These are phyloP conservation scores for Scomber colias DNA, from an alignment of 2,113 vertebrate genomes.

Conservation along the genomic window DNA sequence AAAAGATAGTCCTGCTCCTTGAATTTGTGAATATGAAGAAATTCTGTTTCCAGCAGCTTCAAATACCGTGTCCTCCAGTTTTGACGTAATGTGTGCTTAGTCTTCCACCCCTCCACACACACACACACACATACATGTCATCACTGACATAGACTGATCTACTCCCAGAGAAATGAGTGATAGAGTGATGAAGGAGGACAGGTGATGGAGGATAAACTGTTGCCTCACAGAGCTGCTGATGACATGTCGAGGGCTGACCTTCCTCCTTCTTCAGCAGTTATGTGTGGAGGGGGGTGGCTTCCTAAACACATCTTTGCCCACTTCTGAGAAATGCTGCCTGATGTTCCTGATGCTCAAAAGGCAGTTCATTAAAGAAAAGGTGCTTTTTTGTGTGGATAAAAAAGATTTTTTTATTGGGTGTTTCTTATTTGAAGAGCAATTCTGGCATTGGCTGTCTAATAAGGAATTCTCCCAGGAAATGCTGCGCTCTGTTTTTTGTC, in stretches of 20 bases:
- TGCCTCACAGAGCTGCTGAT: constrained; percentile 52
- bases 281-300: neutral
- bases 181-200: constrained; percentile 69
- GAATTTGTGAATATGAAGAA: constrained; percentile 14
- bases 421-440: neutral
- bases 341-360: neutral
- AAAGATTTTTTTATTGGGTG: neutral
- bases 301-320: neutral
- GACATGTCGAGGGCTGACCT: constrained; percentile 59
- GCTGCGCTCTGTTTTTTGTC: constrained; percentile 46
- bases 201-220: constrained; percentile 75
- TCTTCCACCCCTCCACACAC: neutral
- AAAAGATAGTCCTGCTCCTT: neutral
- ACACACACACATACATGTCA: constrained; percentile 28
- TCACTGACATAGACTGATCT: constrained; percentile 39
- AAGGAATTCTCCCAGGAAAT: constrained; percentile 46
- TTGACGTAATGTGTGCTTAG: constrained; percentile 9
- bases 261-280: constrained; percentile 29
- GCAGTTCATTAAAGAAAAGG: neutral
- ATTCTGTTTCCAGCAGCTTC: constrained; percentile 17
- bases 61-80: constrained; percentile 16
- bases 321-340: neutral
- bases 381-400: neutral
- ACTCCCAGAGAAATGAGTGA: constrained; percentile 44
- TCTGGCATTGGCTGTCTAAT: neutral